These are phyloP conservation scores for Amaurobius ferox DNA, from an alignment of 2,888 invertebrate species.

Conservation along the genomic window DNA sequence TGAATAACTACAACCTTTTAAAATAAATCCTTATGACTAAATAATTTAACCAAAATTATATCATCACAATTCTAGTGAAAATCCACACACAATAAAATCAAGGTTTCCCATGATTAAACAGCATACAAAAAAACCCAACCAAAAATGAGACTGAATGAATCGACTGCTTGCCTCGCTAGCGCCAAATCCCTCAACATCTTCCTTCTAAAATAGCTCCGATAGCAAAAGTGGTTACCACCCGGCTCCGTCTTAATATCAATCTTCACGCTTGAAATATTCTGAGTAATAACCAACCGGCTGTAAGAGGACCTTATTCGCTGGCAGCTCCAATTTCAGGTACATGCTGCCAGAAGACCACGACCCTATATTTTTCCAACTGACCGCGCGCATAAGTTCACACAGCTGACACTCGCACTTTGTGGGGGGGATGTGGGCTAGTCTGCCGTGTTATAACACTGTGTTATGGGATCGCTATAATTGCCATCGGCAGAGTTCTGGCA, in stretches of 20 bases:
- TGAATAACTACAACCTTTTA: too few relatives aligned
- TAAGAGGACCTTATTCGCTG: conserved; percentile 29
- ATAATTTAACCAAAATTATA: too few relatives aligned
- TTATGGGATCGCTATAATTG: conserved; percentile 9
- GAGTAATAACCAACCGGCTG: conserved; percentile 60
- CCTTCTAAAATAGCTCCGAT: conserved; percentile 12
- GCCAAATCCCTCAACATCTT: too few relatives aligned
- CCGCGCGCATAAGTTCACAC: conserved; percentile 47
- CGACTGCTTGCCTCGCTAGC: too few relatives aligned
- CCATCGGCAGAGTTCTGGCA: background rate
- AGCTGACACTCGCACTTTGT: conserved; percentile 24
- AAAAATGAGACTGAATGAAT: too few relatives aligned
- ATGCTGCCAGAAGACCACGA: conserved; percentile 33
- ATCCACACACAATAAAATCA: too few relatives aligned
- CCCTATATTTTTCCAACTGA: conserved; percentile 61
- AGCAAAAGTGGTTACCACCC: conserved; percentile 46
- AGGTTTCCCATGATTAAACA: too few relatives aligned
- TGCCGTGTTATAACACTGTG: conserved; percentile 5
- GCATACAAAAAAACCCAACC: too few relatives aligned
- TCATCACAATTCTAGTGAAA: too few relatives aligned
- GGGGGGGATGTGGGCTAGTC: background rate
- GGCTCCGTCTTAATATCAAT: conserved; percentile 63
- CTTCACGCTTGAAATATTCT: conserved; percentile 59
- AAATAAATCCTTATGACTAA: too few relatives aligned
- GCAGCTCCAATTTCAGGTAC: conserved; percentile 31